Evolutionary conservation across 2,797 vertebrate species (phyloP), one percentile per base, ranked within the genome.

Genomic region (Peromyscus aztecus): DNA sequence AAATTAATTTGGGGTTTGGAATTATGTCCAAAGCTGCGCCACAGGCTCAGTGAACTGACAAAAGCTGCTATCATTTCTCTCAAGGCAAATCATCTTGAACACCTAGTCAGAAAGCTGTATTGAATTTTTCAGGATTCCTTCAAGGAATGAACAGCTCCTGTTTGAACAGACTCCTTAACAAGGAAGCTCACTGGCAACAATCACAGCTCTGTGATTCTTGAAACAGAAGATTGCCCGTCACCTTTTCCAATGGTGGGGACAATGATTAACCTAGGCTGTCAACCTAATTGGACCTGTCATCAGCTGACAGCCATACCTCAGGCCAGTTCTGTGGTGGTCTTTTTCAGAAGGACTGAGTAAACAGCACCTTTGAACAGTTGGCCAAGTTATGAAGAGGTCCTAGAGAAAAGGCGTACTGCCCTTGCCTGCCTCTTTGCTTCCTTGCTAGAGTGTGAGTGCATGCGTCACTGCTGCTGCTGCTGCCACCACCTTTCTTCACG

Each of bases 1-100:
- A 89, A 81, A 46, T 86, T 78, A 85, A 86, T 78, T 89, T 37
- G 65, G 49, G 34, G 75, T 59, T 59, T 63, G 16, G 82, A 96
- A 71, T 5, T 29, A 24, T 75, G 34, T 55, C 6, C 43, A 34
- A 78, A 78, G 59, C 40, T 83, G 8, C 13, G n/a, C 0, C 16
- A 67, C 21, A 19, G 29, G 34, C 1, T 40, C 43, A 89, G 0
- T 40, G 78, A 94, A 49, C 24, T 89, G 24, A 31, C 17, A 91
- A 37, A 37, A 82, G 37, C 37, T 67, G 6, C 37, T 76, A 34
- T 82, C 4, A 37, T 71, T 77, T 73, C 19, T 81, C 63, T 61
- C 16, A 59, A 75, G n/a, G n/a, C 16, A 94, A 65, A 82, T n/a
- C 55, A 86, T n/a, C 34, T 52, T 6, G 37, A 34, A 91, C 89